Evolutionary conservation across 2,113 vertebrate species (phyloP).

Genomic region (Chloropsis cyanopogon): DNA sequence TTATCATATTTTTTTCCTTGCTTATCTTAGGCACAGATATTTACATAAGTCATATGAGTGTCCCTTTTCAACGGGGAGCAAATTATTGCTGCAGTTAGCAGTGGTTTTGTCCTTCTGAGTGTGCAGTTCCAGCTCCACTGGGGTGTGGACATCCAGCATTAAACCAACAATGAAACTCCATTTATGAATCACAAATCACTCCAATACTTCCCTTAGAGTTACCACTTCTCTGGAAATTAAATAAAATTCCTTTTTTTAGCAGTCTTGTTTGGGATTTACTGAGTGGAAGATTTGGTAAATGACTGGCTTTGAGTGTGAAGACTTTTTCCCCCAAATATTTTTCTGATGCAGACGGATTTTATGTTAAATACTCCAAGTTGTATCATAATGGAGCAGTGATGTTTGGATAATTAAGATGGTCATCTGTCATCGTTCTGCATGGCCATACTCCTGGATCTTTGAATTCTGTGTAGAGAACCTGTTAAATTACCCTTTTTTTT

Average conservation of each 20-base stretch:
- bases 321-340: neutral
- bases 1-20: neutral
- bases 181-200: neutral
- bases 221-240: neutral
- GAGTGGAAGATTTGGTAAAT: neutral
- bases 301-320: neutral
- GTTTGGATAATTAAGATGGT: constrained; percentile 6
- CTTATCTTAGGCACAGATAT: neutral
- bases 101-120: neutral
- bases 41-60: neutral
- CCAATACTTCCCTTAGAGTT: neutral
- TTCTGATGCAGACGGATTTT: neutral
- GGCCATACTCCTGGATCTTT: neutral
- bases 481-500: neutral
- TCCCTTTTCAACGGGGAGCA: neutral
- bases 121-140: neutral
- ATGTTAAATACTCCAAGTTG: neutral
- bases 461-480: neutral
- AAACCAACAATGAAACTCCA: neutral
- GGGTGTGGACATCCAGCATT: neutral
- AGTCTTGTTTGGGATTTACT: neutral
- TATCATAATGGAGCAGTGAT: neutral
- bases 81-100: neutral
- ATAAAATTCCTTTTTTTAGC: neutral
- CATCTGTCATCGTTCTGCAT: constrained; percentile 6